phyloP scores from a whole-genome alignment of 2,113 vertebrate species.

The Ardeotis arabs region DNA sequence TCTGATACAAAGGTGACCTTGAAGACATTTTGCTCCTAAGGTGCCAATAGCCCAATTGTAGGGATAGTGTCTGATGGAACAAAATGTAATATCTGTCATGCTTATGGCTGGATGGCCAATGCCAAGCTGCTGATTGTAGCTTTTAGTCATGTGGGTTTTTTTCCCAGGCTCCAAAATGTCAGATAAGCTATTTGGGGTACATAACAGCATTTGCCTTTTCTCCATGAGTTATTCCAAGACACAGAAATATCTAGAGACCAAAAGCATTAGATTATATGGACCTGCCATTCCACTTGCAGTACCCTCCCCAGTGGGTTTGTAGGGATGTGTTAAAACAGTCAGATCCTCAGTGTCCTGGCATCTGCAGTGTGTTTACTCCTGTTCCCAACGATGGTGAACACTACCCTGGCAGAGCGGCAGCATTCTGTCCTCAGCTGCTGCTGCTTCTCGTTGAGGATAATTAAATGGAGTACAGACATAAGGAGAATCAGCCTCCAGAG shows the following conservation, averaged over 20 bases:
- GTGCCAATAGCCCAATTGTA: neutral
- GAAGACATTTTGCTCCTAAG: neutral
- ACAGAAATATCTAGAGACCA: neutral
- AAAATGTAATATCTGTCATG: neutral
- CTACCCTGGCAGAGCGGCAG: neutral
- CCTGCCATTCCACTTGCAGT: neutral
- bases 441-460: constrained; percentile 4
- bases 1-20: neutral
- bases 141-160: neutral
- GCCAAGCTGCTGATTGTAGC: neutral
- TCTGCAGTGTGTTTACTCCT: neutral
- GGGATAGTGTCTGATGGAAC: neutral
- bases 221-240: neutral
- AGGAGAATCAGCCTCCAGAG: neutral
- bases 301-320: neutral
- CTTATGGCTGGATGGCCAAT: neutral
- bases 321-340: neutral
- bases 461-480: neutral
- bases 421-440: neutral
- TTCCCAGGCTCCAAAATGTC: neutral
- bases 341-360: neutral
- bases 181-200: neutral
- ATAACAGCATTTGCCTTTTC: neutral
- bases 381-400: neutral
- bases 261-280: neutral